These are phyloP conservation scores for Esperia sulphurella DNA, from an alignment of 2,888 invertebrate species.

Conservation along the genomic window DNA sequence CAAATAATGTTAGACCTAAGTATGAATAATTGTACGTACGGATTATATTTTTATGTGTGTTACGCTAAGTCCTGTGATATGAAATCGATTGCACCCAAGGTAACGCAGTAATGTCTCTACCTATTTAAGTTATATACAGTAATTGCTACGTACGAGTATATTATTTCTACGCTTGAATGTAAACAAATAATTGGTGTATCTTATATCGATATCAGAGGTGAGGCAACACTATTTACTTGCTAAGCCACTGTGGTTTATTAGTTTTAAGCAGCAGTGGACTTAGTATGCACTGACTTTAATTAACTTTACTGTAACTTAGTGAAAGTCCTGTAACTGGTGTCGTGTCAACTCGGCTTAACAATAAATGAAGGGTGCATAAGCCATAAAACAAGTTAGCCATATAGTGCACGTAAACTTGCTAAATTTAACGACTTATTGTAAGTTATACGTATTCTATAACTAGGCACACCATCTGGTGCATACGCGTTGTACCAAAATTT, in stretches of 20 bases:
- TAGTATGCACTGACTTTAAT: background rate
- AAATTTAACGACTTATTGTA: conserved; percentile 10
- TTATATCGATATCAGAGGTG: conserved; percentile 4
- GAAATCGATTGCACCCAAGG: conserved; percentile 46
- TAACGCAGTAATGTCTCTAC: background rate
- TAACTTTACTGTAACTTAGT: conserved; percentile 11
- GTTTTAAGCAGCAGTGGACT: background rate
- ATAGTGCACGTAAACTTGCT: conserved; percentile 26
- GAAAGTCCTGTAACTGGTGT: conserved; percentile 5
- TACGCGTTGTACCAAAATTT: conserved; percentile 66
- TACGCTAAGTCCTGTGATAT: conserved; percentile 60
- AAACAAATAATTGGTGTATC: conserved; percentile 7
- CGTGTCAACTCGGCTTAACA: conserved; percentile 24
- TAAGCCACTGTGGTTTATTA: background rate
- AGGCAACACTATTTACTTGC: background rate
- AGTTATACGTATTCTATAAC: background rate
- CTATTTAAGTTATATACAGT: conserved; percentile 13
- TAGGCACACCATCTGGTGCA: conserved; percentile 36
- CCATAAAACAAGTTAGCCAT: conserved; percentile 58
- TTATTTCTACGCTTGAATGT: background rate
- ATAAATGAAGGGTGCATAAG: conserved; percentile 47
- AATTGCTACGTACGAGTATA: background rate
- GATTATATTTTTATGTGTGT: conserved; percentile 44
- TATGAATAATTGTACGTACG: conserved; percentile 22
- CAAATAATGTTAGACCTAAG: conserved; percentile 26